Evolutionary conservation across 2,888 invertebrate genomes (phyloP), one percentile per base, ranked within the genome.

Genomic region (Strigamia crassipes): DNA sequence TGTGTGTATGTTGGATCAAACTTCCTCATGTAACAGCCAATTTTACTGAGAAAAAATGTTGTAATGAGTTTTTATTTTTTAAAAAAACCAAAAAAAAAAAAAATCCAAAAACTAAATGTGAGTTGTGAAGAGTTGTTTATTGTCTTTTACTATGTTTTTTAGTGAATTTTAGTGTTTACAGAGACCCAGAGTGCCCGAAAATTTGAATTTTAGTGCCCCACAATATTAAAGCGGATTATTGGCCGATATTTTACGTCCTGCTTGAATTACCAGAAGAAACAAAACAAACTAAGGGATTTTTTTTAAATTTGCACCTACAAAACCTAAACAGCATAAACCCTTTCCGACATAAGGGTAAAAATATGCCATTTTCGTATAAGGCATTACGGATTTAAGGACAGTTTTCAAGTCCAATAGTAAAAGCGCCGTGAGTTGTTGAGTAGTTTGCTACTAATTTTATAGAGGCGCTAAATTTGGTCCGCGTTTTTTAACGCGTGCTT

Each of bases 211-310:
- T 27, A 27, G 27, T 27, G 27, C 27, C 27, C 27, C 27, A 1
- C 27, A 27, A 27, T 4, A 38, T 10, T 38, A 38, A 6, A 38
- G 38, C n/a, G n/a, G n/a, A n/a, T n/a, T n/a, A n/a, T n/a, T n/a
- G n/a, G n/a, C n/a, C n/a, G n/a, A n/a, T n/a, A n/a, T n/a, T 38
- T 38, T 38, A 38, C 6, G 18, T 61, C 61, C 61, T 61, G 61
- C 61, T 61, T 61, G 61, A 61, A 61, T 61, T 61, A 61, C 61
- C 61, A 61, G 61, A 61, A 8, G n/a, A n/a, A n/a, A n/a, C n/a
- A 10, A 51, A 51, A 56, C 18, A 13, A 56, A 13, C 56, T 56
- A 18, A 2, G 46, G 46, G 15, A 38, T 38, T 38, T 46, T n/a
- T n/a, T n/a, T n/a, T n/a, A n/a, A 13, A 46, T 15, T 46, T 13